Base-by-base conservation (phyloP, 1,140 invertebrate species). In the Nixonia krombeini region DNA sequence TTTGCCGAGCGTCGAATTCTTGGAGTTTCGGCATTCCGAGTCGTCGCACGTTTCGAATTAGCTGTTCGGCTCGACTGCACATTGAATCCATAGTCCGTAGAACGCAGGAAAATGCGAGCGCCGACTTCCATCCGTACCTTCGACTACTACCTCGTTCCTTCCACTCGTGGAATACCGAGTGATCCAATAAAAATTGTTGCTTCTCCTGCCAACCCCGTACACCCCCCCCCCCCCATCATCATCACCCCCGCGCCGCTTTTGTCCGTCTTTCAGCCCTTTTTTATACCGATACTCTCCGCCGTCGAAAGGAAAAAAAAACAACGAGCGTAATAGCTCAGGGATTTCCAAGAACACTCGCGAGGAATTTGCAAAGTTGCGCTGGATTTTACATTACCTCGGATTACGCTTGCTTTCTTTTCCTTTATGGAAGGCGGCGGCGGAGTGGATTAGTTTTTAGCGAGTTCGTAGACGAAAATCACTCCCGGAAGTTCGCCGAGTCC, bases 21-120 rank as follows among this genome's bases (percentile, higher is more conserved):
- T 51, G 31, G 44, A 46, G 55, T 61, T 67, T 69, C 18, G 52
- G 53, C 69, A 81, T 82, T 81, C 55, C 76, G 35, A 82, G 77
- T 82, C 78, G 73, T 79, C 73, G 74, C 81, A 82, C 80, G 80
- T 83, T 75, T 75, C 72, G 72, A 82, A 82, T 83, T 83, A 83
- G 76, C 75, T 76, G 78, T 82, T 82, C 76, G 55, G 70, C 73
- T 76, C 61, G 75, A 65, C 70, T 82, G 79, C 79, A 74, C 77
- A 77, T 79, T 70, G 72, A 61, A 81, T 79, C 77, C 75, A 79
- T 75, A 64, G 70, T 73, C 68, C 71, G 61, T 66, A 72, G 61
- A 70, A 57, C 61, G 55, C 66, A 63, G 69, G 72, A 72, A 72
- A 80, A 78, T 71, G 73, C 63, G 37, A 57, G 69, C 70, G 53